These are phyloP conservation scores for Neogobius melanostomus DNA, from an alignment of 2,113 vertebrate genomes.

Conservation along the genomic window DNA sequence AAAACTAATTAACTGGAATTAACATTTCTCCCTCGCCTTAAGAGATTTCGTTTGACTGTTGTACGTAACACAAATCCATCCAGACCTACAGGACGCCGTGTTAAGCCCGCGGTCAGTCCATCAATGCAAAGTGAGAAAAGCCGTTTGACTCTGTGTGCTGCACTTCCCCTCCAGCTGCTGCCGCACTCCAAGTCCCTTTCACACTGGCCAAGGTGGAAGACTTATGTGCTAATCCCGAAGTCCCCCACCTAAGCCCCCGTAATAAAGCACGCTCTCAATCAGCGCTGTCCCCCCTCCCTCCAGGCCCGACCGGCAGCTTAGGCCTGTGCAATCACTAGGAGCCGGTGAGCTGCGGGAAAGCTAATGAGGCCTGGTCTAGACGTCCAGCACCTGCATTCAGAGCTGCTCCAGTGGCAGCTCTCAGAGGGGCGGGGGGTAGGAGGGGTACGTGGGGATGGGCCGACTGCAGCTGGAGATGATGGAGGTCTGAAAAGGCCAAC, in stretches of 20 bases:
- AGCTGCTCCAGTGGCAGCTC: constrained; percentile 43
- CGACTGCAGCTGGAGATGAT: constrained; percentile 67
- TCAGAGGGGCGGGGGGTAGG: constrained; percentile 47
- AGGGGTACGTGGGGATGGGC: background rate
- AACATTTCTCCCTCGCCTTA: constrained; percentile 64
- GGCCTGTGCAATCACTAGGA: constrained; percentile 73
- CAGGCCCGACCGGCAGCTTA: constrained; percentile 61
- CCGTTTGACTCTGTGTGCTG: constrained; percentile 61
- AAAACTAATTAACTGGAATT: constrained; percentile 72
- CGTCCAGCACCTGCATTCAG: constrained; percentile 72
- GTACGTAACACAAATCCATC: constrained; percentile 71
- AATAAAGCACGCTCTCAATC: constrained; percentile 81
- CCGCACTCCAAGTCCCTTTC: constrained; percentile 61
- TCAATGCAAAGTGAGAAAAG: constrained; percentile 74
- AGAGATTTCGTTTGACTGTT: constrained; percentile 65
- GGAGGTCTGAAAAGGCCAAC: constrained; percentile 68
- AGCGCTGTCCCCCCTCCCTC: constrained; percentile 74
- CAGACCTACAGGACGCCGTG: constrained; percentile 64
- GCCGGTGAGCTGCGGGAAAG: constrained; percentile 76
- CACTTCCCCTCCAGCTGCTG: constrained; percentile 58
- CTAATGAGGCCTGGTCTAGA: constrained; percentile 80
- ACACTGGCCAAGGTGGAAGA: constrained; percentile 76
- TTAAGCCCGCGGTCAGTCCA: constrained; percentile 74
- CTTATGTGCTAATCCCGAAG: constrained; percentile 73
- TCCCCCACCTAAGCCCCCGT: constrained; percentile 72